Conservation (phyloP, 2,888 invertebrate genomes). For the Papilio demoleus region DNA sequence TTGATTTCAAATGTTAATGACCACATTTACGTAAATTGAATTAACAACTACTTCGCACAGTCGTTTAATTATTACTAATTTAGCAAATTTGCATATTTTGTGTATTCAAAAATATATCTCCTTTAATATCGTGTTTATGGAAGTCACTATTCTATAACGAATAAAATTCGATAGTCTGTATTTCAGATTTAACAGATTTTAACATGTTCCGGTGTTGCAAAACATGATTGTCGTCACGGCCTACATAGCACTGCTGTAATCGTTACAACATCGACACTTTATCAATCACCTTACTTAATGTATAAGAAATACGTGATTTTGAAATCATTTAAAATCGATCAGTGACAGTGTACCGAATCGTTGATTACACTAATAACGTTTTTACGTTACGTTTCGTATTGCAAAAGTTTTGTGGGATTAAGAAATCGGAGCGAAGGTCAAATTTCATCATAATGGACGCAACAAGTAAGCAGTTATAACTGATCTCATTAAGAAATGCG, state of each 20-base stretch:
- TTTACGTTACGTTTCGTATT: background rate
- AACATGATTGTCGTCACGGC: conserved; percentile 41
- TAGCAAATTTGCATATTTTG: background rate
- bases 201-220: conserved; percentile 33
- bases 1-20: background rate
- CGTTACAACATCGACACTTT: conserved; percentile 34
- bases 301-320: conserved; percentile 47
- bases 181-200: conserved; percentile 31
- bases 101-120: background rate
- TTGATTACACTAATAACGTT: conserved; percentile 8
- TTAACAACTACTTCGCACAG: background rate
- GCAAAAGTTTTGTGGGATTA: conserved; percentile 49
- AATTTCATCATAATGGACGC: conserved; percentile 78
- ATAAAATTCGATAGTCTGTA: background rate
- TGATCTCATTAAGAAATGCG: conserved; percentile 36
- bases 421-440: conserved; percentile 70
- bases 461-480: conserved; percentile 69
- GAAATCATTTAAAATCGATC: conserved; percentile 43
- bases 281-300: conserved; percentile 24
- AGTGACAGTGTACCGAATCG: conserved; percentile 12
- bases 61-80: background rate
- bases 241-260: conserved; percentile 38
- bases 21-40: background rate
- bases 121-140: background rate
- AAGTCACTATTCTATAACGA: background rate